phyloP scores from a whole-genome alignment of 2,113 vertebrate genomes.

The Thymallus thymallus region DNA sequence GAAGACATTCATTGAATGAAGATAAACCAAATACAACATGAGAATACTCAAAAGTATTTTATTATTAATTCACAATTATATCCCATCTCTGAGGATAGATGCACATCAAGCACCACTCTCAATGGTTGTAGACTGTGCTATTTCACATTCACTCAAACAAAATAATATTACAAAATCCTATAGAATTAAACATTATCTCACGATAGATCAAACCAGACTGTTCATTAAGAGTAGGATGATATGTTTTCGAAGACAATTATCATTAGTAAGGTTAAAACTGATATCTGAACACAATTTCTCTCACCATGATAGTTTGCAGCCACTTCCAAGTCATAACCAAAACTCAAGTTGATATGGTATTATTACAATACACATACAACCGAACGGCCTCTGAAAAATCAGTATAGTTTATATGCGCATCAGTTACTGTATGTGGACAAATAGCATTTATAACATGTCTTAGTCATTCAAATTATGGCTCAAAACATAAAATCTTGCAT shows the following conservation, averaged over 20 bases:
- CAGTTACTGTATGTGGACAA: not conserved
- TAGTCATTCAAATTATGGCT: no score
- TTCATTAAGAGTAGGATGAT: constrained; percentile 4
- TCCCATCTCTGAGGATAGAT: constrained; percentile 38
- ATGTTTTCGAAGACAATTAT: constrained; percentile 16
- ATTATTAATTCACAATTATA: constrained; percentile 58
- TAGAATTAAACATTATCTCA: constrained; percentile 40
- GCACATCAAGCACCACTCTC: constrained; percentile 56
- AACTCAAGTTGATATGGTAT: constrained; percentile 20
- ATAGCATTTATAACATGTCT: not conserved
- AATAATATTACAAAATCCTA: constrained; percentile 25
- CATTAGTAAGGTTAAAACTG: constrained; percentile 35
- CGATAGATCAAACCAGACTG: constrained; percentile 22
- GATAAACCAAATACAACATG: not conserved
- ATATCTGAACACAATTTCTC: constrained; percentile 12
- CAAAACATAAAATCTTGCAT: no score
- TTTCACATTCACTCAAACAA: constrained; percentile 61
- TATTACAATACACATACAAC: constrained; percentile 24
- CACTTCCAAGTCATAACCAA: constrained; percentile 28
- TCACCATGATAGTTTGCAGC: constrained; percentile 41
- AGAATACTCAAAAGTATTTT: constrained; percentile 59
- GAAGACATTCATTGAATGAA: not conserved
- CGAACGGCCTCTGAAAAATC: constrained; percentile 26
- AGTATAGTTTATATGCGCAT: not conserved
- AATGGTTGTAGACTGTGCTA: constrained; percentile 57